These are phyloP conservation scores for Drosophila pandora DNA, from an alignment of 1,140 invertebrate genomes.

Conservation along the genomic window DNA sequence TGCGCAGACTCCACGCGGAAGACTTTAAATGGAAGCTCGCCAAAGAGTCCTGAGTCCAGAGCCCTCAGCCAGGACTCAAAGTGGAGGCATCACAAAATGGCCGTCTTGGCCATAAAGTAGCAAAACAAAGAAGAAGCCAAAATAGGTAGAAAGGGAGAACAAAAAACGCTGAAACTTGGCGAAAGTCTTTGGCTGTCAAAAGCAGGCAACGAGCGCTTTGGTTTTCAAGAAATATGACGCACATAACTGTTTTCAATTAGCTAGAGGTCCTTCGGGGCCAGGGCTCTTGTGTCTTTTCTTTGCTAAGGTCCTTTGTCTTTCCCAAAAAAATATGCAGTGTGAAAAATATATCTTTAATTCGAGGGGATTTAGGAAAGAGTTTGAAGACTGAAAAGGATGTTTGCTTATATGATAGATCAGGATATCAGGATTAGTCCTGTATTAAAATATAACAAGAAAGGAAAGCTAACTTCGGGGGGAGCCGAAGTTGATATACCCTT, in stretches of 20 bases:
- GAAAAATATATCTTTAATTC: not conserved
- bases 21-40: constrained; percentile 31
- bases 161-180: constrained; percentile 21
- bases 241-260: constrained; percentile 74
- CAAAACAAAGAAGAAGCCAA: constrained; percentile 28
- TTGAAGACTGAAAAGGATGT: not conserved
- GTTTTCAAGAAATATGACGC: constrained; percentile 58
- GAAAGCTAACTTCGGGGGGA: no score
- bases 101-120: constrained; percentile 52
- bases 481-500: no score
- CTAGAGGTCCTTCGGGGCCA: constrained; percentile 31
- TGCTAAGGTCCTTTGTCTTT: constrained; percentile 1
- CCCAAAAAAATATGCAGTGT: not conserved
- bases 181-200: constrained; percentile 55
- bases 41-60: constrained; percentile 1
- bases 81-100: constrained; percentile 32
- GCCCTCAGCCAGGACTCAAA: not conserved
- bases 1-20: constrained; percentile 56
- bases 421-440: no score
- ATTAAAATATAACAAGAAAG: no score
- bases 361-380: not conserved
- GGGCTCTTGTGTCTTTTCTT: constrained; percentile 27
- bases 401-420: no score
- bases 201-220: constrained; percentile 44
- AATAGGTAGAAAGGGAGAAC: not conserved